Evolutionary conservation across 2,113 vertebrate species (phyloP).

Genomic region (Noctilio leporinus): DNA sequence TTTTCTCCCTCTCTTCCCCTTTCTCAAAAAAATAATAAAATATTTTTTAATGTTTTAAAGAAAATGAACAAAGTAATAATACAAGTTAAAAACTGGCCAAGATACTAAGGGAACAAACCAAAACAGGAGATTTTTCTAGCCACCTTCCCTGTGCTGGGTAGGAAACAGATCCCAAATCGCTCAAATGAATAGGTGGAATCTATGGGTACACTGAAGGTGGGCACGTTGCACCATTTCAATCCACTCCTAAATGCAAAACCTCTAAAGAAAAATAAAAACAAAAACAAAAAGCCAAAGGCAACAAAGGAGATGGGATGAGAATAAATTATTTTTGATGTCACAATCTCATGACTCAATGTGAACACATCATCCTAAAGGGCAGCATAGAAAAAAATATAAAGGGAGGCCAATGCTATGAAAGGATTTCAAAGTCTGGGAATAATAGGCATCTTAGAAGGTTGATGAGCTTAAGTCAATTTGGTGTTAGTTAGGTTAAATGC

Average conservation of each 20-base stretch:
- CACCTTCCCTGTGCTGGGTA: neutral
- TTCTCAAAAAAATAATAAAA: no score
- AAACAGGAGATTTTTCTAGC: neutral
- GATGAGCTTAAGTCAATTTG: neutral
- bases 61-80: constrained; percentile 36
- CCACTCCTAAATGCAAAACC: constrained; percentile 2
- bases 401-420: neutral
- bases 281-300: no score
- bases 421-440: neutral
- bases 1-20: no score
- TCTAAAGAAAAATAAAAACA: constrained; percentile 9
- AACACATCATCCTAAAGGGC: neutral
- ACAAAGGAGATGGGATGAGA: neutral
- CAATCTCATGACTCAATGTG: neutral
- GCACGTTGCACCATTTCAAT: neutral
- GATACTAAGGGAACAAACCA: neutral
- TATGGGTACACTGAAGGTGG: neutral
- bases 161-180: neutral
- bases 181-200: neutral
- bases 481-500: neutral
- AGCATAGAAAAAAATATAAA: neutral
- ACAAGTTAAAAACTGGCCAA: neutral
- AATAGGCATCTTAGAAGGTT: neutral
- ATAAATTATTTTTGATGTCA: constrained; percentile 25
- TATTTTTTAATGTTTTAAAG: no score